Conservation (phyloP, 53 echinoderm and acorn worm genomes). For the Glandiceps talaboti region DNA sequence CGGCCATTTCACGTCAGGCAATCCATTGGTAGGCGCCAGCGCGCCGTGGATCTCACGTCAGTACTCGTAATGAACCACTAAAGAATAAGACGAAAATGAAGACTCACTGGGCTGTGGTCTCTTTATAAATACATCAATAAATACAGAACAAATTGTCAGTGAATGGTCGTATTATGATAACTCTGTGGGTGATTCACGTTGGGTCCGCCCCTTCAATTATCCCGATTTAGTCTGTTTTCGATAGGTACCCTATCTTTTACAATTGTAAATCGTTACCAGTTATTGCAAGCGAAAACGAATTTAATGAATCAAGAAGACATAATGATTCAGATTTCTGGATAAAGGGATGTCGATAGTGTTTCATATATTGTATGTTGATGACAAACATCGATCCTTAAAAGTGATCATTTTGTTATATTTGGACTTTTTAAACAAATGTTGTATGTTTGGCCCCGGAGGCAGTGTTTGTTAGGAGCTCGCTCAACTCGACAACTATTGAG, state of each 20-base stretch:
- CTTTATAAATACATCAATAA: neutral
- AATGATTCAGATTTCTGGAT: too few relatives aligned
- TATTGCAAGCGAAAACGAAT: too few relatives aligned
- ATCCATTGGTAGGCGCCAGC: too few relatives aligned
- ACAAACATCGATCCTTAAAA: neutral
- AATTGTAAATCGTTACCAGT: too few relatives aligned
- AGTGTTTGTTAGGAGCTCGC: neutral
- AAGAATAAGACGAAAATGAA: neutral
- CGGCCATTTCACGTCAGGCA: too few relatives aligned
- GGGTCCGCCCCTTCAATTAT: neutral
- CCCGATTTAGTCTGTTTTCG: neutral
- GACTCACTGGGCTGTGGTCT: neutral
- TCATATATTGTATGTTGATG: too few relatives aligned
- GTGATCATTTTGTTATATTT: neutral
- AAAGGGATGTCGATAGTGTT: too few relatives aligned
- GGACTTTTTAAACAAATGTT: neutral
- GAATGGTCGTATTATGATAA: neutral
- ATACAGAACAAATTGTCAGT: neutral
- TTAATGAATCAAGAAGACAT: too few relatives aligned
- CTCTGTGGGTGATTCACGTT: neutral
- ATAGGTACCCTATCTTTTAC: too few relatives aligned
- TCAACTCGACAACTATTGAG: neutral
- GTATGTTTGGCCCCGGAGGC: neutral
- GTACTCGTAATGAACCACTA: neutral
- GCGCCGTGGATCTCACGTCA: neutral